These are phyloP conservation scores for Drosophila chauvacae DNA, from an alignment of 1,140 invertebrate genomes.

Conservation along the genomic window DNA sequence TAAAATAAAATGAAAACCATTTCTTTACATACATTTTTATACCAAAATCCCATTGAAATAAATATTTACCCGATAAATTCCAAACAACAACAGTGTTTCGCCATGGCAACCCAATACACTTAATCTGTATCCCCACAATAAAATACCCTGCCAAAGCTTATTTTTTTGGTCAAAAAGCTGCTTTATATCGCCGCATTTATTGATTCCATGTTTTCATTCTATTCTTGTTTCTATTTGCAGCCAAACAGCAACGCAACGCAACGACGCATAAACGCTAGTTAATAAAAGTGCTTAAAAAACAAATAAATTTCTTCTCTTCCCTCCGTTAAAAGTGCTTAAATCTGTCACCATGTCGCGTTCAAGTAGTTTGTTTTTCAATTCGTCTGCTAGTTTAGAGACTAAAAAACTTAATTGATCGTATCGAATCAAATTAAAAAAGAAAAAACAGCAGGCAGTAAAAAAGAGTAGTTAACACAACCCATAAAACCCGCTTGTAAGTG, in stretches of 20 bases:
- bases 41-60: not conserved
- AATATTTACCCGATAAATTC: not conserved
- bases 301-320: constrained; percentile 4
- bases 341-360: constrained; percentile 70
- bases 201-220: constrained; percentile 47
- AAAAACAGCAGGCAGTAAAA: constrained; percentile 12
- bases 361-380: constrained; percentile 74
- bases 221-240: constrained; percentile 59
- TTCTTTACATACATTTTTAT: not conserved
- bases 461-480: constrained; percentile 1
- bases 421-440: not conserved
- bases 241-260: constrained; percentile 38
- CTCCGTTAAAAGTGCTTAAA: constrained; percentile 25
- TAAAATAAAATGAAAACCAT: not conserved
- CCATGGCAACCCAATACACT: constrained; percentile 1
- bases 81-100: not conserved
- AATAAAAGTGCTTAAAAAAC: constrained; percentile 33
- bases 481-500: constrained; percentile 13
- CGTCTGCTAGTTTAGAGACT: constrained; percentile 76
- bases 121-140: not conserved
- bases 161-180: constrained; percentile 18
- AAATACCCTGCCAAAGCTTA: constrained; percentile 34
- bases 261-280: constrained; percentile 22
- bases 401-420: constrained; percentile 77
- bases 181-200: constrained; percentile 45